Conservation (phyloP, 2,797 vertebrate species). For the Thaleichthys pacificus region DNA sequence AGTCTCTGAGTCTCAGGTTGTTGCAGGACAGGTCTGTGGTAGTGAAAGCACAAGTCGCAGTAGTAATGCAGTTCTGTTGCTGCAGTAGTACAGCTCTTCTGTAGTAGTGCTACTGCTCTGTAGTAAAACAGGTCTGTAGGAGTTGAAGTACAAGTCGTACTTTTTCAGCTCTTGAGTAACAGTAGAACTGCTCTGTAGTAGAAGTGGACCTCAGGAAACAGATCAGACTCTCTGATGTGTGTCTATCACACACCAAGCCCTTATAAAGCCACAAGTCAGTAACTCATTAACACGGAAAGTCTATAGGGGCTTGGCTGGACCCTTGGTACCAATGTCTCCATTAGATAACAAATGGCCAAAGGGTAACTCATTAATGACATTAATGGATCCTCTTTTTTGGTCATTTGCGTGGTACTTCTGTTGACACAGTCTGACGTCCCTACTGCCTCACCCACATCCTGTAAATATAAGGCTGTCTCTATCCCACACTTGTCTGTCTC, state of each 20-base stretch:
- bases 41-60: neutral
- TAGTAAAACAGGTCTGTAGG: neutral
- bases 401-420: no score
- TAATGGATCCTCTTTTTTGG: no score
- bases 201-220: no score
- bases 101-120: no score
- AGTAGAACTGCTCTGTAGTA: no score
- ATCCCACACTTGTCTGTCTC: no score
- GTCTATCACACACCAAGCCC: conserved; percentile 9
- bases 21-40: neutral
- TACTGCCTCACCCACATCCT: no score
- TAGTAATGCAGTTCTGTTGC: no score
- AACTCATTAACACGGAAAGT: conserved; percentile 45
- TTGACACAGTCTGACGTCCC: no score
- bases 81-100: no score
- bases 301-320: neutral
- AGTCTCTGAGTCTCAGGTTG: conserved; percentile 5
- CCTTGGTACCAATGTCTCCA: neutral
- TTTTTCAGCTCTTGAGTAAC: no score
- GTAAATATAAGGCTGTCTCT: no score
- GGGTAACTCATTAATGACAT: neutral
- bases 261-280: conserved; percentile 45
- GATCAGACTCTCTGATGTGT: conserved; percentile 28
- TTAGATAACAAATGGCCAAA: neutral
- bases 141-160: neutral